Evolutionary conservation across 2,888 invertebrate species (phyloP), one percentile per base, ranked within the genome.

Genomic region (Cyclophora albipunctata): DNA sequence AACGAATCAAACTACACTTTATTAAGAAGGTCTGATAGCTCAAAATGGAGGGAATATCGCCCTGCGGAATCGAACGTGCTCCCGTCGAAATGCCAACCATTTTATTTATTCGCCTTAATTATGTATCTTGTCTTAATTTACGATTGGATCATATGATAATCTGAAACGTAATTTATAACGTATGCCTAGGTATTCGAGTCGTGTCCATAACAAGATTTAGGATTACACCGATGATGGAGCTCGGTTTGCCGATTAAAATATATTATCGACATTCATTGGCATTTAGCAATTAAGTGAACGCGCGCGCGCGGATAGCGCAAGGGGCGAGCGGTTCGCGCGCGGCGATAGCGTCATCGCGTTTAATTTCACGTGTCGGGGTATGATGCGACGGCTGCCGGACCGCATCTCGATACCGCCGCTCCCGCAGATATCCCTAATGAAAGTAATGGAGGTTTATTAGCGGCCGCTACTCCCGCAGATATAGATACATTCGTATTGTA

Each of bases 71-170:
- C 83, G 84, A 85, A 86, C 86, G 86, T 85, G 86, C 84, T 86
- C 83, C 86, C 83, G 84, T 85, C 80, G 84, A 87, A 87, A 88
- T 87, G 88, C 87, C 88, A 88, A 84, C 86, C 86, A 85, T 88
- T 87, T 88, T 88, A 87, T 88, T 88, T 87, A 87, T 88, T 88
- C 82, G 72, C 87, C 86, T 88, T 88, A 88, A 88, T 88, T 88
- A 88, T 88, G 88, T 88, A 88, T 88, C 88, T 88, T 88, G 88
- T 88, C 88, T 88, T 88, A 87, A 88, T 88, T 88, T 88, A 88
- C 88, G 88, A 88, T 88, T 88, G 86, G 84, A 88, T 88, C 88
- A 88, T 87, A 87, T 80, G 88, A 88, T 88, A 88, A 88, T 87
- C 87, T 81, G 83, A 73, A 82, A 73, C 73, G 75, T 84, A 83